Evolutionary conservation across 2,888 invertebrate genomes (phyloP).

Genomic region (Gymnocheta viridis): DNA sequence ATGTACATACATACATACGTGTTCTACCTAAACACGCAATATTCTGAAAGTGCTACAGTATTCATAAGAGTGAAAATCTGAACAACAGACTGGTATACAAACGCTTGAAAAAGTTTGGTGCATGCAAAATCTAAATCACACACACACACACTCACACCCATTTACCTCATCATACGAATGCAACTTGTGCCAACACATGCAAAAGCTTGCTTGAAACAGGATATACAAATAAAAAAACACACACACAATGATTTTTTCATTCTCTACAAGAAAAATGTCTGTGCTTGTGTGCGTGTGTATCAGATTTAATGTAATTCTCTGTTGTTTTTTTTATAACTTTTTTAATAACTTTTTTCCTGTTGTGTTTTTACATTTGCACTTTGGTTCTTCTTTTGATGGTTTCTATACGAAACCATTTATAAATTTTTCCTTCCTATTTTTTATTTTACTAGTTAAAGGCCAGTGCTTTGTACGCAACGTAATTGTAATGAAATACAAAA

Average conservation of each 20-base stretch:
- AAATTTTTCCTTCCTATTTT: conserved; percentile 6
- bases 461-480: conserved; percentile 46
- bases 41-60: conserved; percentile 6
- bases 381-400: conserved; percentile 29
- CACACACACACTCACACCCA: not conserved
- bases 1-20: not conserved
- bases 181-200: not conserved
- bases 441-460: conserved; percentile 26
- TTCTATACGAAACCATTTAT: conserved; percentile 45
- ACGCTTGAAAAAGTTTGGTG: not conserved
- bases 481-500: conserved; percentile 13
- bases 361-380: not conserved
- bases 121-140: conserved; percentile 11
- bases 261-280: not conserved
- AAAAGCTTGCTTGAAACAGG: conserved; percentile 14
- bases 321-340: conserved; percentile 33
- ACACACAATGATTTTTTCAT: conserved; percentile 13
- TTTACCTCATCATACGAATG: not conserved
- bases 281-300: conserved; percentile 13
- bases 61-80: not conserved
- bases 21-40: conserved; percentile 30
- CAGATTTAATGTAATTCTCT: conserved; percentile 34
- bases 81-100: not conserved
- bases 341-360: conserved; percentile 41
- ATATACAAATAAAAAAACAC: conserved; percentile 26